phyloP scores from a whole-genome alignment of 2,113 vertebrate genomes.

The human region DNA sequence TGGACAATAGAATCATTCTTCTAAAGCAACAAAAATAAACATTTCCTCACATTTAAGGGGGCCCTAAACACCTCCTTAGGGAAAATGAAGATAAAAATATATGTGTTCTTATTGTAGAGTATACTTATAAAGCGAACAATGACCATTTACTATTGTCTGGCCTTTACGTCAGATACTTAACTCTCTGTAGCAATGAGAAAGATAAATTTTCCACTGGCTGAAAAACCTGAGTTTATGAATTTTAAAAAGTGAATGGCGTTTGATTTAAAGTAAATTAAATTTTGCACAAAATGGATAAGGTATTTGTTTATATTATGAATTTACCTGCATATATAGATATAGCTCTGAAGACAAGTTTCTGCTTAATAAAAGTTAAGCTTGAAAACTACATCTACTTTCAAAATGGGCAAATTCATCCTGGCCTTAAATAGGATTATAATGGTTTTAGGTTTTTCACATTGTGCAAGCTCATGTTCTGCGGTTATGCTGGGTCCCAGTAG shows the following conservation, averaged over 20 bases:
- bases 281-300: background rate
- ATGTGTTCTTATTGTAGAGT: slow-evolving; percentile 51
- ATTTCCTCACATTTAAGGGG: slow-evolving; percentile 61
- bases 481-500: slow-evolving; percentile 8
- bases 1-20: slow-evolving; percentile 69
- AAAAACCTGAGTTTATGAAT: slow-evolving; percentile 3
- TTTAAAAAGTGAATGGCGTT: background rate
- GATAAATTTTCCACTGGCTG: slow-evolving; percentile 36
- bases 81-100: slow-evolving; percentile 64
- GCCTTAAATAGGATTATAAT: background rate
- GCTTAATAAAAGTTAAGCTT: background rate
- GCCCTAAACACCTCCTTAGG: slow-evolving; percentile 46
- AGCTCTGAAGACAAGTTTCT: background rate
- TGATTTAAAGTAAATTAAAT: background rate
- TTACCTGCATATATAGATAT: background rate
- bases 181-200: slow-evolving; percentile 65
- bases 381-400: slow-evolving; percentile 22
- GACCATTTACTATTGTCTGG: slow-evolving; percentile 78
- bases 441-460: background rate
- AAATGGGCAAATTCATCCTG: background rate
- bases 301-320: background rate
- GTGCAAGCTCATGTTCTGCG: slow-evolving; percentile 52
- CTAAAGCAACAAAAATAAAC: slow-evolving; percentile 70
- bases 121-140: slow-evolving; percentile 76
- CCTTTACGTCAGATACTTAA: slow-evolving; percentile 63